A percentile compares a stretch with the other conserved stretches of the same genome.
Conservation (phyloP, 2,113 vertebrate species). For the Albula glossodonta region DNA sequence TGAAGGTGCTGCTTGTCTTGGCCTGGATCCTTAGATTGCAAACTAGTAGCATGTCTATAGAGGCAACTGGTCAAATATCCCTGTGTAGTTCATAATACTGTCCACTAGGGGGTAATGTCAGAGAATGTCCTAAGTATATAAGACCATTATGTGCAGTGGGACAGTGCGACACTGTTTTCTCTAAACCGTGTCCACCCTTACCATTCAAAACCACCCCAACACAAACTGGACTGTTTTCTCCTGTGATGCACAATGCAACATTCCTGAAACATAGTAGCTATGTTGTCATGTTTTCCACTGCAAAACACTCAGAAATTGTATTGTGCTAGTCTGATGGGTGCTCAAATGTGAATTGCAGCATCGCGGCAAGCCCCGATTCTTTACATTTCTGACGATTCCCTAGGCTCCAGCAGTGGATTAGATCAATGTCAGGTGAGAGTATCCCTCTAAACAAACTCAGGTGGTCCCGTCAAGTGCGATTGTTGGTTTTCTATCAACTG, state of each 20-base stretch:
- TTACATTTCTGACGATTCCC: background rate
- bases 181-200: background rate
- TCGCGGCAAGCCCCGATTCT: background rate
- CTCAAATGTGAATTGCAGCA: background rate
- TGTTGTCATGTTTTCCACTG: background rate
- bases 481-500: background rate
- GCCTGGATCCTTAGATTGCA: background rate
- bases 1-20: background rate
- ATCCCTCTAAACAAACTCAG: conserved; percentile 12
- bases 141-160: background rate
- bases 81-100: background rate
- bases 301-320: background rate
- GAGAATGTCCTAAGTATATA: background rate
- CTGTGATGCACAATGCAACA: background rate
- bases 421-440: background rate
- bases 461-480: conserved; percentile 10
- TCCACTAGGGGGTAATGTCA: background rate
- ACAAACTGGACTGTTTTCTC: background rate
- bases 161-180: background rate
- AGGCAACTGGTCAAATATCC: background rate
- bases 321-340: background rate
- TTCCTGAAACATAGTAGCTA: background rate
- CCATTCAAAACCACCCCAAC: background rate
- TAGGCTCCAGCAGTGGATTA: background rate
- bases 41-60: background rate